Conservation (phyloP, 2,797 vertebrate species). For the Poecilia velifera region DNA sequence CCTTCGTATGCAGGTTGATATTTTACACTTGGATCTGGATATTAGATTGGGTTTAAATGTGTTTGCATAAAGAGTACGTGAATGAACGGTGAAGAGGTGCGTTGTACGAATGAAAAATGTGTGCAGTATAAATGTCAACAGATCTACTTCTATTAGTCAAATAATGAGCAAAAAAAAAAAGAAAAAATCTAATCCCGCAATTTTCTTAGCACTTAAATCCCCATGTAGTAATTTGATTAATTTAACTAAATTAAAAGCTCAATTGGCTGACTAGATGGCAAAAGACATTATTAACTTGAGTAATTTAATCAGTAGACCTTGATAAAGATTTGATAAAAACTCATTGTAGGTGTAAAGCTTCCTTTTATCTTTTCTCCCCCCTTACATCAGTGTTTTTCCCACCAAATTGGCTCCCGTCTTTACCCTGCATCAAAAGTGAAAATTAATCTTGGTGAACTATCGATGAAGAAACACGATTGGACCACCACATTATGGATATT, state of each 20-base stretch:
- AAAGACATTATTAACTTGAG: constrained; percentile 61
- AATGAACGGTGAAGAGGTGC: background rate
- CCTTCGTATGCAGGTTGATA: constrained; percentile 34
- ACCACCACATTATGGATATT: constrained; percentile 72
- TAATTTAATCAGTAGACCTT: constrained; percentile 59
- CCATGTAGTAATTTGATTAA: constrained; percentile 65
- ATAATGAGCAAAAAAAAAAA: constrained; percentile 29
- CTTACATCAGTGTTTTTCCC: constrained; percentile 1
- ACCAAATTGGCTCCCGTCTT: constrained; percentile 21
- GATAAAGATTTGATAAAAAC: constrained; percentile 48
- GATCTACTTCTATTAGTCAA: constrained; percentile 30
- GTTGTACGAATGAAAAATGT: background rate
- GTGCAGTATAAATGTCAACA: constrained; percentile 16
- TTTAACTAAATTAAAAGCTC: constrained; percentile 55
- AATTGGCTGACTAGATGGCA: constrained; percentile 44
- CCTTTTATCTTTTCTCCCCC: constrained; percentile 9
- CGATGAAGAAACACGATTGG: constrained; percentile 74
- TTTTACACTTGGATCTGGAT: constrained; percentile 7
- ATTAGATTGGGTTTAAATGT: constrained; percentile 5
- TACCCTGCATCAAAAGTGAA: constrained; percentile 45
- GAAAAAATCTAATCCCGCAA: constrained; percentile 26
- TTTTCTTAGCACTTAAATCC: constrained; percentile 39
- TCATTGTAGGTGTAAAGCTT: constrained; percentile 23
- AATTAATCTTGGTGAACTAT: constrained; percentile 70
- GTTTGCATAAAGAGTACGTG: background rate